Evolutionary conservation across 2,113 vertebrate genomes (phyloP).

Genomic region (Rhombomys opimus): DNA sequence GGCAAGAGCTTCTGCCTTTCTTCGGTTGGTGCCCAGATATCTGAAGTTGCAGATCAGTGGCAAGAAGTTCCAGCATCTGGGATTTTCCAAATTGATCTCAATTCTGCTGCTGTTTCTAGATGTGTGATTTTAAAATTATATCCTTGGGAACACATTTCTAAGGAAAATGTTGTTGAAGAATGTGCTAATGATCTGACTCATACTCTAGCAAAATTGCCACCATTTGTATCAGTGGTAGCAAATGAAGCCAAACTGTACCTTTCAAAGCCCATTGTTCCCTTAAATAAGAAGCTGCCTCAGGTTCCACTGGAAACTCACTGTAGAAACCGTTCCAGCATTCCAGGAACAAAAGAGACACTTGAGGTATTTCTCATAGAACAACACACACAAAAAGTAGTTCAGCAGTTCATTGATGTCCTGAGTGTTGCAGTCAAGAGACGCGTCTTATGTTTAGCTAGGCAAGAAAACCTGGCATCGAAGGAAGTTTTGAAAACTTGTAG

Average conservation of each 20-base stretch:
- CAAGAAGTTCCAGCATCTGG: conserved; percentile 94
- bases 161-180: conserved; percentile 56
- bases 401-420: conserved; percentile 89
- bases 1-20: conserved; percentile 85
- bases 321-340: not conserved
- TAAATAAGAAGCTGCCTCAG: conserved; percentile 87
- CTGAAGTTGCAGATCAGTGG: conserved; percentile 83
- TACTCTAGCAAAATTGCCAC: conserved; percentile 83
- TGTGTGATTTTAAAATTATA: conserved; percentile 87
- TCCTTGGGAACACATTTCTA: conserved; percentile 88
- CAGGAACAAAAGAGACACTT: conserved; percentile 82
- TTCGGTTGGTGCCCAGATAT: conserved; percentile 87
- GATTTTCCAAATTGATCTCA: conserved; percentile 93
- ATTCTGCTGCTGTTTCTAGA: conserved; percentile 74
- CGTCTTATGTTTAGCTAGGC: conserved; percentile 86
- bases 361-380: conserved; percentile 84
- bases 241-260: conserved; percentile 85
- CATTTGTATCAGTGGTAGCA: conserved; percentile 76
- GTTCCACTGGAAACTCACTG: not conserved
- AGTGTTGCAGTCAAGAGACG: conserved; percentile 90
- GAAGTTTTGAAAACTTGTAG: not conserved
- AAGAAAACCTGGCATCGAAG: not conserved
- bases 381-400: conserved; percentile 81
- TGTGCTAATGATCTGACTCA: conserved; percentile 40
- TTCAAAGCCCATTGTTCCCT: conserved; percentile 86